Percentiles rank a stretch among this genome's conserved stretches.
Evolutionary conservation across 2,888 invertebrate genomes (phyloP).

Genomic region (Tetranychus truncatus): DNA sequence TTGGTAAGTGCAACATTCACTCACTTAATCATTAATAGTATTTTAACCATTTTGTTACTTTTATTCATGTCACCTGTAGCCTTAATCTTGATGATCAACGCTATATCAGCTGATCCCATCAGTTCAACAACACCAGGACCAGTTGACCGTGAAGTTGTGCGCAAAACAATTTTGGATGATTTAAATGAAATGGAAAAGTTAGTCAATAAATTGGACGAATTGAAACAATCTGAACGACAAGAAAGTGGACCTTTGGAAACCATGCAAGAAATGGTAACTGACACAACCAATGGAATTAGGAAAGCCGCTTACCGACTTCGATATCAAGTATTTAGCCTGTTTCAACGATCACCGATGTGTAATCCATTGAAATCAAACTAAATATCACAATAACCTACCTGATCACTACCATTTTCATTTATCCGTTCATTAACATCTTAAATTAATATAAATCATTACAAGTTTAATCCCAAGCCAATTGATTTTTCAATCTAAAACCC

Average conservation of each 20-base stretch:
- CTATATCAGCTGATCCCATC: neutral
- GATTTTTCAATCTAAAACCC: too few relatives aligned
- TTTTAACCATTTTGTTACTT: neutral
- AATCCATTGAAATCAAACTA: neutral
- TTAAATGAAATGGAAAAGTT: neutral
- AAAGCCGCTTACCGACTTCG: neutral
- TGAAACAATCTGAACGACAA: neutral
- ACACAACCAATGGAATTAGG: neutral
- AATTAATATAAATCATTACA: neutral
- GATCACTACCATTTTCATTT: neutral
- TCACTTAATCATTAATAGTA: too few relatives aligned
- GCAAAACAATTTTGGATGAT: neutral
- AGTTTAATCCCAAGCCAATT: too few relatives aligned
- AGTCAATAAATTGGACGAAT: neutral
- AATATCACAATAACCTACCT: neutral
- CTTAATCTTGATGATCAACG: neutral
- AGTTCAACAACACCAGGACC: neutral
- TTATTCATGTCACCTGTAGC: neutral
- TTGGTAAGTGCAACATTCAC: too few relatives aligned
- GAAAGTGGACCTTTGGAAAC: neutral
- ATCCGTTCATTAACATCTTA: neutral
- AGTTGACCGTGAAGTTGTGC: neutral
- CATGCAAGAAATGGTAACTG: neutral
- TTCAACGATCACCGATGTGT: neutral
- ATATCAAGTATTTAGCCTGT: neutral